phyloP scores from a whole-genome alignment of 2,888 invertebrate genomes.

The Drosophila cyrtoloma region DNA sequence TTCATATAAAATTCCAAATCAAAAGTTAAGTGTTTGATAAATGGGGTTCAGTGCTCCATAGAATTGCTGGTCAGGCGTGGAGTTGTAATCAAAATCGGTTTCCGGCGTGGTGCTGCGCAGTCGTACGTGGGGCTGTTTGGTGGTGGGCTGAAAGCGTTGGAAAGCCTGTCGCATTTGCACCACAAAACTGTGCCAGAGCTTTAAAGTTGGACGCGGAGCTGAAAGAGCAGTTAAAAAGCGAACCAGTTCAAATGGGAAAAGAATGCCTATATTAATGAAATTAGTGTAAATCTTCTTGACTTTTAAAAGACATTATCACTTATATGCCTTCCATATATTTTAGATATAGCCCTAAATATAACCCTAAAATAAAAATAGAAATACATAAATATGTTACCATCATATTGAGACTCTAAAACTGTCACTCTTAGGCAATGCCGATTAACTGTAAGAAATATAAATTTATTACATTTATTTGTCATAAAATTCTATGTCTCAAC shows the following conservation, averaged over 20 bases:
- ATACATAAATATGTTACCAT: background rate
- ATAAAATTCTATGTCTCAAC: background rate
- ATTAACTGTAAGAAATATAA: background rate
- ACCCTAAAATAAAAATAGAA: background rate
- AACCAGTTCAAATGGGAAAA: background rate
- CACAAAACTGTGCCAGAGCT: slow-evolving; percentile 54
- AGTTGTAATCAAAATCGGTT: slow-evolving; percentile 13
- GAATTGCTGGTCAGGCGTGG: slow-evolving; percentile 31
- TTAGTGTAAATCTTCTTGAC: background rate
- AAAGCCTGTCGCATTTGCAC: slow-evolving; percentile 45
- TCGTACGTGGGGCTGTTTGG: slow-evolving; percentile 18
- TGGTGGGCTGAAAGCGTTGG: slow-evolving; percentile 23
- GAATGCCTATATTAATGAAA: background rate
- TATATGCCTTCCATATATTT: background rate
- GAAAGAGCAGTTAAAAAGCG: background rate
- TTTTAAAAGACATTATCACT: background rate
- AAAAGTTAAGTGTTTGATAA: slow-evolving; percentile 58
- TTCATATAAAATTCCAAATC: slow-evolving; percentile 41
- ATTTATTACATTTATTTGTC: background rate
- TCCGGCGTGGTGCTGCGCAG: slow-evolving; percentile 33
- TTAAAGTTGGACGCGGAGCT: slow-evolving; percentile 25
- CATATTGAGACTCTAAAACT: background rate
- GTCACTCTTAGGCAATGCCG: no score
- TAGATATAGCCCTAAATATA: background rate
- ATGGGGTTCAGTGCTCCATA: slow-evolving; percentile 74